phyloP scores from a whole-genome alignment of 2,113 vertebrate species.

The Isurus oxyrinchus region DNA sequence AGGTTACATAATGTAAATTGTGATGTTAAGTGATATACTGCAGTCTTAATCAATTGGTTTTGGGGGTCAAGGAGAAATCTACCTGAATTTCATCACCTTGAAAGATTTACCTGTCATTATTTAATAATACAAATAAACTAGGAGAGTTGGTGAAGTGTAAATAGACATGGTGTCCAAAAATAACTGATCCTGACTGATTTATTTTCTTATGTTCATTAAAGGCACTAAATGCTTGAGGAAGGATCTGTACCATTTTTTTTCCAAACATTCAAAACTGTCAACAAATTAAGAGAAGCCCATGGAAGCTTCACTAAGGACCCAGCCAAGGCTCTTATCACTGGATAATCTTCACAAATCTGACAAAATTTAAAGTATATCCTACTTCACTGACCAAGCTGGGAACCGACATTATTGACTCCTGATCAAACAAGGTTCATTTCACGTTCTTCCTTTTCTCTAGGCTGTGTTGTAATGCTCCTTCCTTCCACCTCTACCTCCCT shows the following conservation, averaged over 20 bases:
- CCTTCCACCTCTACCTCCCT: background rate
- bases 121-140: background rate
- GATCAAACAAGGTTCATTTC: background rate
- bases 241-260: background rate
- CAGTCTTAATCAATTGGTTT: background rate
- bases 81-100: background rate
- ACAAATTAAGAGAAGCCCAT: background rate
- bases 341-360: background rate
- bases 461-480: background rate
- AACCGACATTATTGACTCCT: background rate
- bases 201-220: background rate
- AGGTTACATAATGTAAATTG: background rate
- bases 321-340: background rate
- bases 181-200: background rate
- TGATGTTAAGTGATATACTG: background rate
- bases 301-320: background rate
- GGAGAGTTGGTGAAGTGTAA: background rate
- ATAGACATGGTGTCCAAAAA: background rate
- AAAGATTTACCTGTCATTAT: background rate
- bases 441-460: background rate
- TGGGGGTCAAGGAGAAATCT: background rate
- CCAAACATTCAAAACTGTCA: background rate
- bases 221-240: background rate
- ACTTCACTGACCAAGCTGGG: background rate
- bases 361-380: background rate